A percentile compares a stretch with the other conserved stretches of the same genome.
Evolutionary conservation across 2,113 vertebrate species (phyloP).

Genomic region (Bambusicola thoracicus): DNA sequence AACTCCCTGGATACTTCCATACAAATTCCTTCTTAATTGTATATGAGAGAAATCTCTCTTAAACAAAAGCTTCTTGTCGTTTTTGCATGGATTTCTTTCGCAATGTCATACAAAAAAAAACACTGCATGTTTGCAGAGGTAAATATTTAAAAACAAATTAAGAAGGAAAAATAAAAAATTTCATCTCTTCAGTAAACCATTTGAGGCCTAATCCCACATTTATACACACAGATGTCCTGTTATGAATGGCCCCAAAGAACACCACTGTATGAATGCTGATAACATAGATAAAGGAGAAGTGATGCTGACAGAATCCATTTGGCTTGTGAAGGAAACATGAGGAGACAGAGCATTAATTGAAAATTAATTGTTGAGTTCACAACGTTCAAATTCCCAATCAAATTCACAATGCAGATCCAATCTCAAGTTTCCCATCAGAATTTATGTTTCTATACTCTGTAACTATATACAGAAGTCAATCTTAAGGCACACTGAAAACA

Average conservation of each 20-base stretch:
- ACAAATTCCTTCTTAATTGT: not conserved
- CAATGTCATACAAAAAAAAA: not conserved
- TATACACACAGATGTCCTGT: not conserved
- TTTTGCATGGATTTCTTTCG: not conserved
- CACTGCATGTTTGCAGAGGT: not conserved
- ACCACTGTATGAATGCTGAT: not conserved
- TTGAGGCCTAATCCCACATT: not conserved
- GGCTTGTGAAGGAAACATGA: not conserved
- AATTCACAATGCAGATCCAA: not conserved
- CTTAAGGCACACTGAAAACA: not conserved
- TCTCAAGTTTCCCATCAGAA: not conserved
- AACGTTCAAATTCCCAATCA: conserved; percentile 16
- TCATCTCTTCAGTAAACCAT: not conserved
- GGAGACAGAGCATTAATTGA: not conserved
- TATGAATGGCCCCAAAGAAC: not conserved
- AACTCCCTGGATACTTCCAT: not conserved
- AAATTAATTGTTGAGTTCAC: not conserved
- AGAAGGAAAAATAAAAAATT: conserved; percentile 30
- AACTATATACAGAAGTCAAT: not conserved
- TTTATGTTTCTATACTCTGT: not conserved
- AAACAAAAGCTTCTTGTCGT: not conserved
- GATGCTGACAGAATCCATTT: not conserved
- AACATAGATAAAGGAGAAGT: not conserved
- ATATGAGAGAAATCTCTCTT: not conserved
- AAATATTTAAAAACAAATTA: conserved; percentile 18